Conservation (phyloP, 2,797 vertebrate species). For the Acestrorhynchus altus region DNA sequence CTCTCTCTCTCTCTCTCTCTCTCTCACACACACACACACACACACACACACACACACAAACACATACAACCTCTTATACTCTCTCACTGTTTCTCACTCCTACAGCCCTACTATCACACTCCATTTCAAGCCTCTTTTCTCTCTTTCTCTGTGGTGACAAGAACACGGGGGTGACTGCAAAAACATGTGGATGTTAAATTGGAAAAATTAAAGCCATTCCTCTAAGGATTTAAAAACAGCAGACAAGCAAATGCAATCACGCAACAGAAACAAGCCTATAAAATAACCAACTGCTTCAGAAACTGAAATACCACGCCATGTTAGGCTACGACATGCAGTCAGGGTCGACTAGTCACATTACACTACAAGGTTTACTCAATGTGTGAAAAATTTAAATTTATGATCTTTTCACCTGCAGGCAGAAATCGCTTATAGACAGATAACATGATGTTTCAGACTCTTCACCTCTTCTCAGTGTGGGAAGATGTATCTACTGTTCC, state of each 20-base stretch:
- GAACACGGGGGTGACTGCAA: background rate
- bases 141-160: background rate
- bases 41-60: background rate
- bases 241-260: background rate
- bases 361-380: constrained; percentile 4
- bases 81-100: background rate
- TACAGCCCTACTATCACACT: background rate
- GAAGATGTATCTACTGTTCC: constrained; percentile 58
- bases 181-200: constrained; percentile 16
- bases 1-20: constrained; percentile 1
- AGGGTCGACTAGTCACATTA: constrained; percentile 24
- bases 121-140: background rate
- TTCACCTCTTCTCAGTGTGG: constrained; percentile 15
- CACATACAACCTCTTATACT: background rate
- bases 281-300: background rate
- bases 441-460: constrained; percentile 50
- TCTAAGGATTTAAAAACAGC: background rate
- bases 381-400: constrained; percentile 59
- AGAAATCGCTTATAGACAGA: constrained; percentile 52
- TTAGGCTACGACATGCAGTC: background rate
- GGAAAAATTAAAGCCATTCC: constrained; percentile 7
- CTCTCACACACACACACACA: background rate
- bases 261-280: background rate
- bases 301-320: background rate
- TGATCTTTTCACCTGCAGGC: constrained; percentile 46